phyloP scores from a whole-genome alignment of 30 jellyfish, hydroid and myxozoan species.

The Aurelia aurita complex sp. Pacific region DNA sequence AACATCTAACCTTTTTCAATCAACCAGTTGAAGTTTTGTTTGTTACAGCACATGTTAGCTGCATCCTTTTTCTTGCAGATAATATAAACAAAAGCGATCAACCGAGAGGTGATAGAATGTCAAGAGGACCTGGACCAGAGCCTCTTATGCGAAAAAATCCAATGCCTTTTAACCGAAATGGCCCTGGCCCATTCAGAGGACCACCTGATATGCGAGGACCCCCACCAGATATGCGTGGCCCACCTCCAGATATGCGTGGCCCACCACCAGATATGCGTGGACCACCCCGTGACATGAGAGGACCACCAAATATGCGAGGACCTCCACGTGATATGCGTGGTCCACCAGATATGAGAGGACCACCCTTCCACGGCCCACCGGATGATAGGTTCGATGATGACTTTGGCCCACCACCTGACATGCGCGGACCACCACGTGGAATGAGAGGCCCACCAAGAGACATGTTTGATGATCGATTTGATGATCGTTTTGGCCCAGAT shows the following conservation, averaged over 20 bases:
- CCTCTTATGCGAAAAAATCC: constrained; percentile 65
- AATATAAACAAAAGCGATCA: not conserved
- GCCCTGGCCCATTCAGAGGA: constrained; percentile 74
- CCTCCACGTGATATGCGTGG: constrained; percentile 68
- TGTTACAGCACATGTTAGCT: too few relatives aligned
- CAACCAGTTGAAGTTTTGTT: too few relatives aligned
- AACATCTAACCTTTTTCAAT: too few relatives aligned
- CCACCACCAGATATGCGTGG: constrained; percentile 68
- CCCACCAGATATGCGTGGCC: constrained; percentile 27
- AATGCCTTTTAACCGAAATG: constrained; percentile 59
- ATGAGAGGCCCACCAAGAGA: constrained; percentile 61
- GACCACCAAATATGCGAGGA: constrained; percentile 69
- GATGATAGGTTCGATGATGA: constrained; percentile 54
- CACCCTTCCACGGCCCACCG: constrained; percentile 70
- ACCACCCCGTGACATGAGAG: constrained; percentile 62
- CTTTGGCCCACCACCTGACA: constrained; percentile 65
- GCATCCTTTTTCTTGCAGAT: not conserved
- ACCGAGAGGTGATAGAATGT: constrained; percentile 7
- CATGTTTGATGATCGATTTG: constrained; percentile 40
- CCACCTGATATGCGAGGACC: constrained; percentile 48
- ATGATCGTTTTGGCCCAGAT: constrained; percentile 53
- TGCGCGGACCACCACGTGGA: constrained; percentile 65
- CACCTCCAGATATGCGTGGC: constrained; percentile 27
- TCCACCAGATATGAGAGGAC: constrained; percentile 63
- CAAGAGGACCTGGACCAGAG: constrained; percentile 67